phyloP scores from a whole-genome alignment of 2,888 invertebrate species.

The Acleris cristana region DNA sequence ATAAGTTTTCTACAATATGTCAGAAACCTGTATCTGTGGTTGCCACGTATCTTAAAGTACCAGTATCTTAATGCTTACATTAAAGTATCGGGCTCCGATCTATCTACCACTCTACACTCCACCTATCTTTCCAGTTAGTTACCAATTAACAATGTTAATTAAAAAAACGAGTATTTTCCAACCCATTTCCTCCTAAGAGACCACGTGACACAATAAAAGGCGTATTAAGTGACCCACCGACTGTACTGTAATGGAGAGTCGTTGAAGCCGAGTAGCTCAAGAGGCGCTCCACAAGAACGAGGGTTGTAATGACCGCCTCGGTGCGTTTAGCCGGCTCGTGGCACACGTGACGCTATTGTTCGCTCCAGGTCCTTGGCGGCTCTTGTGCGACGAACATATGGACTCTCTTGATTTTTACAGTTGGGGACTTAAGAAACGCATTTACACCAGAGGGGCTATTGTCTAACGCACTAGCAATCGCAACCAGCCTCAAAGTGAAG shows the following conservation, averaged over 20 bases:
- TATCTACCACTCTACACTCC: too few species aligned
- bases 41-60: too few species aligned
- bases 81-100: too few species aligned
- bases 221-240: background rate
- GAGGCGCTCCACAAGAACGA: slow-evolving; percentile 41
- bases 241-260: background rate
- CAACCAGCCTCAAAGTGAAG: too few species aligned
- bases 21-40: too few species aligned
- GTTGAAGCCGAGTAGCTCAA: slow-evolving; percentile 9
- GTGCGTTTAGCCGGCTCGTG: slow-evolving; percentile 56
- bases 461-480: too few species aligned
- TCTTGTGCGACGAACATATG: slow-evolving; percentile 57
- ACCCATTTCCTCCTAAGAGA: background rate
- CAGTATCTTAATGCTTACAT: too few species aligned
- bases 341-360: slow-evolving; percentile 66
- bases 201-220: background rate
- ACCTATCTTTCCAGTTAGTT: too few species aligned
- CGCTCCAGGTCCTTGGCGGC: slow-evolving; percentile 36
- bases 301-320: slow-evolving; percentile 54
- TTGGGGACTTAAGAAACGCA: background rate
- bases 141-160: too few species aligned
- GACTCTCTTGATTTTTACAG: slow-evolving; percentile 52
- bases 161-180: too few species aligned
- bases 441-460: too few species aligned
- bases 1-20: too few species aligned